Conservation (phyloP, 2,888 invertebrate species). For the Cephus rjabovi region DNA sequence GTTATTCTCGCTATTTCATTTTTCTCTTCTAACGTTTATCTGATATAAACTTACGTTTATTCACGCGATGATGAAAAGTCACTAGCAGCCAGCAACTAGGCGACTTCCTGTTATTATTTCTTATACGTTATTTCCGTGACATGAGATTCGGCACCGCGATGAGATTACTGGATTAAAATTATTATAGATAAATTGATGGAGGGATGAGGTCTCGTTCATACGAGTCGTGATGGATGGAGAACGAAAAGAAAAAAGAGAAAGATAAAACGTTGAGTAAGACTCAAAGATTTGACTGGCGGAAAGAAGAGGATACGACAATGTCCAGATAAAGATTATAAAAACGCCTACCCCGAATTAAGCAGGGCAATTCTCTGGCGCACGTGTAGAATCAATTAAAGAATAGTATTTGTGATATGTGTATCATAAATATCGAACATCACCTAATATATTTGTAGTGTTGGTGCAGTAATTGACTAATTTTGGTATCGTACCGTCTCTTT, state of each 20-base stretch:
- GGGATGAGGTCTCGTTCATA: background rate
- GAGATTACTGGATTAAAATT: background rate
- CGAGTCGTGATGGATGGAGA: background rate
- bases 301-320: background rate
- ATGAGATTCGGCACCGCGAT: background rate
- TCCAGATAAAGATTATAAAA: background rate
- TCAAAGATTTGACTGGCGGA: background rate
- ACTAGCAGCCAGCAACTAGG: background rate
- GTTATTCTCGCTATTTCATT: background rate
- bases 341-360: background rate
- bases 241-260: background rate
- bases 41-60: background rate
- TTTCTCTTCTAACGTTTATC: background rate
- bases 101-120: background rate
- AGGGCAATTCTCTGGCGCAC: background rate
- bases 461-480: slow-evolving; percentile 62
- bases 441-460: slow-evolving; percentile 9
- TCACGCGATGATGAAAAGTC: background rate
- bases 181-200: background rate
- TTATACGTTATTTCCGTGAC: background rate
- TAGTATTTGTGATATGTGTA: background rate
- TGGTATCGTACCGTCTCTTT: slow-evolving; percentile 45
- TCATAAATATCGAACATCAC: slow-evolving; percentile 25
- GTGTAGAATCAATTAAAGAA: background rate
- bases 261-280: background rate